These are phyloP conservation scores for Eupeodes luniger DNA, from an alignment of 2,888 invertebrate species.

Conservation along the genomic window DNA sequence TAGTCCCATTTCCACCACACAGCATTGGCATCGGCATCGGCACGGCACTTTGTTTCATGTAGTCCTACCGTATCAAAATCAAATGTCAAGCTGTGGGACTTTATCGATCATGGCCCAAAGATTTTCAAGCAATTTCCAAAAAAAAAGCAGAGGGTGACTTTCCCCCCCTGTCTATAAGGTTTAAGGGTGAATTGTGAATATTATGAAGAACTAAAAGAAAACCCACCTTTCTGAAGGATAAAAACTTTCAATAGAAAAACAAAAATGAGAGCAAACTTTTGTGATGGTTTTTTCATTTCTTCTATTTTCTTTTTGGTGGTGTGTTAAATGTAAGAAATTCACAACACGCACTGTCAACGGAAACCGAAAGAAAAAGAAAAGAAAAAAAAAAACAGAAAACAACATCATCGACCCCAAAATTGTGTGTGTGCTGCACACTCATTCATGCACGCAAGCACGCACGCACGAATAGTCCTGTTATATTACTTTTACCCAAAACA, in stretches of 20 bases:
- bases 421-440: slow-evolving; percentile 43
- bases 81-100: slow-evolving; percentile 63
- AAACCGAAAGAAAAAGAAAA: not conserved
- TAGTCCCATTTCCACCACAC: not conserved
- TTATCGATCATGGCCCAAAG: slow-evolving; percentile 54
- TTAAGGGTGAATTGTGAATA: slow-evolving; percentile 12
- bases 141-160: not conserved
- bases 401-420: slow-evolving; percentile 44
- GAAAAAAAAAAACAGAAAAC: not conserved
- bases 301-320: not conserved
- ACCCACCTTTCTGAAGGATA: not conserved
- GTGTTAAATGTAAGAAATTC: slow-evolving; percentile 42
- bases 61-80: slow-evolving; percentile 23
- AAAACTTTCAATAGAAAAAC: slow-evolving; percentile 39
- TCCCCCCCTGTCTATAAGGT: not conserved
- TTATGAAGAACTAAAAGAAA: not conserved
- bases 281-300: slow-evolving; percentile 18
- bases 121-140: slow-evolving; percentile 43
- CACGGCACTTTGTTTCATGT: too few species aligned
- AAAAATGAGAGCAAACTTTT: slow-evolving; percentile 52
- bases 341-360: slow-evolving; percentile 44
- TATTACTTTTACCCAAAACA: slow-evolving; percentile 59
- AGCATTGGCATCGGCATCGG: too few species aligned
- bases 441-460: slow-evolving; percentile 48
- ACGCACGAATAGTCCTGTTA: slow-evolving; percentile 48